Percentiles rank a stretch among this genome's conserved stretches.
Evolutionary conservation across 2,113 vertebrate genomes (phyloP).

Genomic region (Macrotus californicus): DNA sequence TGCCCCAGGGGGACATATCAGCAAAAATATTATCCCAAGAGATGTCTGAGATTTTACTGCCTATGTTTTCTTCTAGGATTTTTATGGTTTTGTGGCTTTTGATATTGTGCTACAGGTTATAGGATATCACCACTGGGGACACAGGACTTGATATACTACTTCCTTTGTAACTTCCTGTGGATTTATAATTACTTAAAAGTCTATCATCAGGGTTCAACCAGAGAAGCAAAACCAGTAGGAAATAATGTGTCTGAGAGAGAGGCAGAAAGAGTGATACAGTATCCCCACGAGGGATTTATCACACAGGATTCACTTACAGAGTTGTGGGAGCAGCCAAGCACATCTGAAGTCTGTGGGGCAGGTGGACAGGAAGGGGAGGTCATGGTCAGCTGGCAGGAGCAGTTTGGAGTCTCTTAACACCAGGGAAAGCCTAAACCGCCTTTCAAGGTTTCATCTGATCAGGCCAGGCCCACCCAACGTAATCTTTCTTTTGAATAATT

Average conservation of each 20-base stretch:
- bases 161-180: neutral
- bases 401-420: neutral
- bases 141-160: neutral
- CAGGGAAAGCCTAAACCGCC: neutral
- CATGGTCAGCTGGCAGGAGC: neutral
- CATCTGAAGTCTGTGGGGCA: rapidly evolving
- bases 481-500: neutral
- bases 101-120: neutral
- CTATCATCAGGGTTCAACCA: neutral
- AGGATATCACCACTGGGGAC: neutral
- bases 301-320: neutral
- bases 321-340: neutral
- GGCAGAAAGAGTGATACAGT: neutral
- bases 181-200: neutral
- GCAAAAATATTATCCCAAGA: no score
- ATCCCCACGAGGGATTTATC: no score
- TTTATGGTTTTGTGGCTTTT: no score
- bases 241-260: neutral
- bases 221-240: neutral
- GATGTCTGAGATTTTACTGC: no score
- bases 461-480: neutral
- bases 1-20: no score
- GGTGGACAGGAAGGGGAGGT: neutral
- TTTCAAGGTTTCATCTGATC: neutral
- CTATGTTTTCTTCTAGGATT: no score